Percentiles rank a stretch among this genome's conserved stretches.
Evolutionary conservation across 2,113 vertebrate species (phyloP).

Genomic region (Microcebus griseorufus): DNA sequence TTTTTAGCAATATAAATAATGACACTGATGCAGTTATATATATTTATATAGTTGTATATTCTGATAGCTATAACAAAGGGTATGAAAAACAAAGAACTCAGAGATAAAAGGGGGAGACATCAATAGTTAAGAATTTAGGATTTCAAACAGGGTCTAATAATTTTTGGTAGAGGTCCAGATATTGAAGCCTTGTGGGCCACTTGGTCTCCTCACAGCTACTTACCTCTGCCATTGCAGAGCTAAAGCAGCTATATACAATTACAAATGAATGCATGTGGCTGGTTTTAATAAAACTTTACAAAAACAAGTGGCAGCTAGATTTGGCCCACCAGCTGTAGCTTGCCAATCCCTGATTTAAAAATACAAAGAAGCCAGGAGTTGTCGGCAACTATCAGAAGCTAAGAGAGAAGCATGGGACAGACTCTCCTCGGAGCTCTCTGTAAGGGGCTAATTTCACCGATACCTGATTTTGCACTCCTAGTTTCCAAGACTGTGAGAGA

Average conservation of each 20-base stretch:
- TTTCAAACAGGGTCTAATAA: background rate
- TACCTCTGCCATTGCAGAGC: background rate
- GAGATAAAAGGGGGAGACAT: accelerated
- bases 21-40: too few relatives aligned
- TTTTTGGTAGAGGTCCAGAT: background rate
- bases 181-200: background rate
- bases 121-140: background rate
- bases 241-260: accelerated
- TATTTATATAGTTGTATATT: background rate
- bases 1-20: background rate
- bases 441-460: background rate
- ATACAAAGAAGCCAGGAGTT: background rate
- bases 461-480: background rate
- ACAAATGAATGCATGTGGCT: background rate
- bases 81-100: background rate
- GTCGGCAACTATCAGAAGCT: background rate
- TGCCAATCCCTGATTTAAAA: background rate
- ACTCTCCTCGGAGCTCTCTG: background rate
- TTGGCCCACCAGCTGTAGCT: background rate
- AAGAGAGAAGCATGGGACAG: background rate
- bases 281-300: background rate
- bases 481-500: background rate
- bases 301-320: accelerated
- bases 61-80: accelerated
- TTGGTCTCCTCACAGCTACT: background rate